Base-by-base conservation (phyloP, 2,888 invertebrate species). In the Drosophila paranaensis region DNA sequence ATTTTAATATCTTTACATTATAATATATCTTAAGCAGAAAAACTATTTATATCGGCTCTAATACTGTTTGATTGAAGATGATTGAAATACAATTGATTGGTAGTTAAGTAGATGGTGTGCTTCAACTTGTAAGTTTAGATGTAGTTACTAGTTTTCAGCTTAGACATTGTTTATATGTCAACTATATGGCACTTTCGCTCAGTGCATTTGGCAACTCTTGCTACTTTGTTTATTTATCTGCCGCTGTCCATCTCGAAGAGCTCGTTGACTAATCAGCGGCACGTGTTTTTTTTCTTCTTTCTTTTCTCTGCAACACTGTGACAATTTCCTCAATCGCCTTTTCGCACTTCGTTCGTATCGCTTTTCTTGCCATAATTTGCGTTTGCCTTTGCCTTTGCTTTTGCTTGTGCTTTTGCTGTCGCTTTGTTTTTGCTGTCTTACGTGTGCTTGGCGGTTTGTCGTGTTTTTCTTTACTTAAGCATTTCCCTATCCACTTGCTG, bases 221-320 rank as follows among this genome's bases (percentile, higher is more conserved):
- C 35, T 35, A 33, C 51, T 60, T 54, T 43, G 33, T 39, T 60
- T 60, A 56, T 43, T 63, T 76, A 37, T 35, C 39, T n/a, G 16
- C 3, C 25, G 20, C 46, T 51, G 27, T 60, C 63, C 60, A 51
- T 63, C 63, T 63, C 27, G 46, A 51, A 13, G 43, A 46, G 46
- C 60, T 60, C 60, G 66, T 81, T 54, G 79, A 77, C 84, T 88
- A 86, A 86, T 86, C 86, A 86, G 85, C 69, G 89, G 88, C 85
- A 86, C 85, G 89, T 86, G 85, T 89, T 88, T 71, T 89, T 88
- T 71, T 77, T 54, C 27, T 54, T 39, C 14, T 40, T 27, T 53
- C 14, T 6, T 14, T 51, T 27, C 85, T 85, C 71, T 78, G 85
- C 85, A 86, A 85, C 80, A 84, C 71, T 82, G 78, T 88, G 78